These are phyloP conservation scores for Falco berigora DNA, from an alignment of 2,797 vertebrate genomes.

Conservation along the genomic window DNA sequence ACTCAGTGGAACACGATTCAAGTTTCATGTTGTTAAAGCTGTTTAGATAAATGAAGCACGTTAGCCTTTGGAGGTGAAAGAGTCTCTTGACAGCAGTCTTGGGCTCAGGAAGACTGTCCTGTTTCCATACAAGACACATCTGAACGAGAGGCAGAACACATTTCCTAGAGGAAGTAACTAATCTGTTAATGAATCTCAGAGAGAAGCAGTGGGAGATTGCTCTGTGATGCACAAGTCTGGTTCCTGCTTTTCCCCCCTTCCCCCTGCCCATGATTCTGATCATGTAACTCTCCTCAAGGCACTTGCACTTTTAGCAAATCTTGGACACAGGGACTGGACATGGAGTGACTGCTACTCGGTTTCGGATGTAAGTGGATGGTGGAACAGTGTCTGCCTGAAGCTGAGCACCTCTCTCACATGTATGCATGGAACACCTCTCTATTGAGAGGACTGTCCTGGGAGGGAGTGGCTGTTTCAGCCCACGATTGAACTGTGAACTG, in stretches of 20 bases:
- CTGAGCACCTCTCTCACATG: not conserved
- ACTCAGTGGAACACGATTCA: not conserved
- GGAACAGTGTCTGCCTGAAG: not conserved
- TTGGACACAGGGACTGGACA: not conserved
- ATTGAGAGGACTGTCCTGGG: no score
- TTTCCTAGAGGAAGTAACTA: not conserved
- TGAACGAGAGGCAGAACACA: not conserved
- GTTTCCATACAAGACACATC: not conserved
- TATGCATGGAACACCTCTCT: fast-evolving
- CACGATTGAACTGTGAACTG: not conserved
- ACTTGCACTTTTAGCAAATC: not conserved
- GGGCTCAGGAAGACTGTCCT: fast-evolving
- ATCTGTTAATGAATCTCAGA: not conserved
- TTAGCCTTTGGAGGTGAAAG: not conserved
- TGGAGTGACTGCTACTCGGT: not conserved
- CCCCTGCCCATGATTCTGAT: fast-evolving
- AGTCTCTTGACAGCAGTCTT: not conserved
- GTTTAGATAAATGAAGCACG: not conserved
- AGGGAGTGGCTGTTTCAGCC: not conserved
- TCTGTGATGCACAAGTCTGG: not conserved
- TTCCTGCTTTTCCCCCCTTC: not conserved
- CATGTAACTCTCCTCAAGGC: not conserved
- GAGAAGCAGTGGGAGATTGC: not conserved
- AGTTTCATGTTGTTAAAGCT: not conserved
- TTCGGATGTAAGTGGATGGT: not conserved